Evolutionary conservation across 1,140 invertebrate genomes (phyloP).

Genomic region (Bilobella aurantiaca): DNA sequence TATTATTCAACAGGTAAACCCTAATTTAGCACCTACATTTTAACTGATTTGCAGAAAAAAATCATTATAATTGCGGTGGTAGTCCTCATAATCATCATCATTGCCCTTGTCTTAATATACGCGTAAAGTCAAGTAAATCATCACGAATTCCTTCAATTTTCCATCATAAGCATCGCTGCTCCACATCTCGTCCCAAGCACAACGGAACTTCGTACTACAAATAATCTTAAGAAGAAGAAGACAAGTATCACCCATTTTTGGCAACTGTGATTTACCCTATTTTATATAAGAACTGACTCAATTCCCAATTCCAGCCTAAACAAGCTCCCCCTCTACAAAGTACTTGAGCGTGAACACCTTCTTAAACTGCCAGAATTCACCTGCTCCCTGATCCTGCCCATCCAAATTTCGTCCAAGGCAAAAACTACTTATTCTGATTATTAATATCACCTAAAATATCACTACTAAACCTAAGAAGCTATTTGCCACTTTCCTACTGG

Average conservation of each 20-base stretch:
- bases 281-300: constrained; percentile 3
- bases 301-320: background rate
- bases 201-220: background rate
- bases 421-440: background rate
- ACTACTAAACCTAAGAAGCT: background rate
- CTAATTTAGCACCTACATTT: background rate
- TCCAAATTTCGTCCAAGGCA: background rate
- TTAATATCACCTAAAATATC: background rate
- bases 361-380: background rate
- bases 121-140: background rate
- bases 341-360: background rate
- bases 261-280: background rate
- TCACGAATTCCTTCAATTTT: background rate
- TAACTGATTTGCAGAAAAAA: constrained; percentile 29
- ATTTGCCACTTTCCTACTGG: background rate
- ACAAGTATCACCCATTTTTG: background rate
- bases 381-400: no score
- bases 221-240: background rate
- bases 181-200: background rate
- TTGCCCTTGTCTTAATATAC: constrained; percentile 25
- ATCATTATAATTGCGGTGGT: constrained; percentile 25
- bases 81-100: constrained; percentile 18
- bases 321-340: background rate
- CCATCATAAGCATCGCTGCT: background rate
- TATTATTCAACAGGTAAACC: background rate